Evolutionary conservation across 2,113 vertebrate genomes (phyloP), one percentile per base, ranked within the genome.

Genomic region (Poeciliopsis retropinna): DNA sequence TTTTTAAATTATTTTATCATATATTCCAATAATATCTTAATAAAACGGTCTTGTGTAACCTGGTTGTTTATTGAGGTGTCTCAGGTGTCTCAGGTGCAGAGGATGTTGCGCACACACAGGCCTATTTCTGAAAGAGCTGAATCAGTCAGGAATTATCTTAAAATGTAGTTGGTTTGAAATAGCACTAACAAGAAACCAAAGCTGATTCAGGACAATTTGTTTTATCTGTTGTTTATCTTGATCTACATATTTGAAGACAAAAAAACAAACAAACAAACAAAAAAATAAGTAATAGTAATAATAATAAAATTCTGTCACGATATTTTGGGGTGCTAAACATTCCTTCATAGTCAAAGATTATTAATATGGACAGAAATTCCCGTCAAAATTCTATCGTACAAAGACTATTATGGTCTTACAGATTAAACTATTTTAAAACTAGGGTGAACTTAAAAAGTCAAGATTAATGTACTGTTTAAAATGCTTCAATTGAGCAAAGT

Each of bases 31-130:
- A 17, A 19, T 12, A 5, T 31, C 0, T 14, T 17, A 37, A n/a
- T 31, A 19, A 19, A 57, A 57, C n/a, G 28, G 14, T 12, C 57
- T 0, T 27, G 27, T 15, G 5, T 17, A 34, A 72, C 64, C 60
- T 83, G 82, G 13, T 9, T 30, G 64, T 39, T 22, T 10, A 5
- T 15, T 2, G 17, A 2, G 5, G 57, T 44, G 17, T 57, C 76
- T 74, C 81, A 81, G 87, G 87, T 85, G 80, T 84, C 25, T 72
- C 57, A 47, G 17, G 11, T 15, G 34, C 17, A 64, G 61, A 60
- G 39, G 78, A 72, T 79, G 84, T 73, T 73, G 68, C 65, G 77
- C 66, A 63, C 34, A 64, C 39, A 60, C 7, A 79, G 73, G 76
- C 86, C 85, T 76, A 32, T 13, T 54, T 5, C 19, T 57, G 19